Base-by-base conservation (phyloP, 2,113 vertebrate species). In the Ophiodon elongatus region DNA sequence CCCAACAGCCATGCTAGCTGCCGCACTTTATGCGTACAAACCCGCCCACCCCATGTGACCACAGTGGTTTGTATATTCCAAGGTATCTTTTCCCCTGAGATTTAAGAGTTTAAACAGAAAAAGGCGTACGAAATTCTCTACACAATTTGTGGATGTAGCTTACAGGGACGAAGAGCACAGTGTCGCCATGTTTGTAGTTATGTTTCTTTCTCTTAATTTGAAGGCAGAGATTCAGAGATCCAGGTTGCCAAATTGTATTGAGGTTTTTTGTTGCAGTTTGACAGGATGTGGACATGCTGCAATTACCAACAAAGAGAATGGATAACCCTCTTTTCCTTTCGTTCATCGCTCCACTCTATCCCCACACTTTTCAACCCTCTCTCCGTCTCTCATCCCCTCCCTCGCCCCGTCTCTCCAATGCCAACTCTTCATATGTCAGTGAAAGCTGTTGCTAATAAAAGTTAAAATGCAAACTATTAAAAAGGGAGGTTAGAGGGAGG, bases 361-460 rank as follows among this genome's bases (percentile, higher is more conserved):
- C 57, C 59, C 82, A 68, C 27, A 75, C 85, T 75, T 59, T 45
- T 43, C 29, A 81, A 78, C 60, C 33, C 57, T 62, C 39, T 72
- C 88, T 73, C 60, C 33, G 35, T 62, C 47, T 68, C 88, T 73
- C 72, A 71, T 64, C 60, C 65, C 69, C 62, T 54, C 73, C 57
- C 35, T 79, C 0, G 0, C 69, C 33, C 50, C 9, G 2, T 73
- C 72, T 85, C 74, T 91, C 78, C 25, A 2, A 50, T 84, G 86
- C 83, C 87, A 93, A 83, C 80, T 80, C 75, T 89, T 90, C 92
- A 86, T 85, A 87, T 90, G 84, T 91, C 92, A 88, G 76, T 86
- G 85, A 92, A 93, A 92, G 92, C 93, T 95, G 94, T 92, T 91
- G 91, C 93, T 93, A 94, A 95, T 93, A 93, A 93, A 95, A 94